Conservation (phyloP, 2,113 vertebrate genomes). For the Hemibagrus wyckioides region DNA sequence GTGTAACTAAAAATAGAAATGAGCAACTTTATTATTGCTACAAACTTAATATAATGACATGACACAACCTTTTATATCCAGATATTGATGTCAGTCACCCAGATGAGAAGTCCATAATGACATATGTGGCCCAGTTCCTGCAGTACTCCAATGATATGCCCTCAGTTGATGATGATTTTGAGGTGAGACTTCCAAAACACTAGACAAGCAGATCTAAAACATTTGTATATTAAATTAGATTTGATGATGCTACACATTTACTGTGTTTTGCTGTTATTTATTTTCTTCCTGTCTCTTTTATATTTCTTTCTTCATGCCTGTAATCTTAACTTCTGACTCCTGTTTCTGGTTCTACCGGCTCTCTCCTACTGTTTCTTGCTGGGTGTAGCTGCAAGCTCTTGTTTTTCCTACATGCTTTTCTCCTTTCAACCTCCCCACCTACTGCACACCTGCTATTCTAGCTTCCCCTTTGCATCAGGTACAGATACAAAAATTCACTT, state of each 20-base stretch:
- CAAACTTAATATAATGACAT: not conserved
- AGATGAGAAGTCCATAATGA: conserved; percentile 95
- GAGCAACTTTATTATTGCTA: not conserved
- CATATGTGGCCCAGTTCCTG: conserved; percentile 89
- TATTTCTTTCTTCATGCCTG: not conserved
- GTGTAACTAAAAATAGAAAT: not conserved
- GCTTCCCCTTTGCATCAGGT: conserved; percentile 56
- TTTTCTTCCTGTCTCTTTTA: not conserved
- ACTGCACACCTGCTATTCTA: conserved; percentile 51
- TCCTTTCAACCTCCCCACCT: conserved; percentile 53
- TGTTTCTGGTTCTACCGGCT: conserved; percentile 33
- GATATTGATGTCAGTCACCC: conserved; percentile 84
- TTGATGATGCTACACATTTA: not conserved
- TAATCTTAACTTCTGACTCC: not conserved
- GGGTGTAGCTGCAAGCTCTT: conserved; percentile 46
- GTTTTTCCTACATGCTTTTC: conserved; percentile 51
- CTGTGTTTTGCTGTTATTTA: not conserved
- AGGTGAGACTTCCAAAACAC: conserved; percentile 69
- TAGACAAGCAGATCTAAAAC: not conserved
- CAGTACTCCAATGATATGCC: conserved; percentile 79
- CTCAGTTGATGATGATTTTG: conserved; percentile 63
- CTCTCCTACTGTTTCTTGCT: conserved; percentile 17
- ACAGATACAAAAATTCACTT: conserved; percentile 6
- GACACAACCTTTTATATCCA: conserved; percentile 54
- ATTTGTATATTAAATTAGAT: not conserved